Percentiles rank a stretch among this genome's conserved stretches.
phyloP scores from a whole-genome alignment of 2,113 vertebrate genomes.

The Scatophagus argus region DNA sequence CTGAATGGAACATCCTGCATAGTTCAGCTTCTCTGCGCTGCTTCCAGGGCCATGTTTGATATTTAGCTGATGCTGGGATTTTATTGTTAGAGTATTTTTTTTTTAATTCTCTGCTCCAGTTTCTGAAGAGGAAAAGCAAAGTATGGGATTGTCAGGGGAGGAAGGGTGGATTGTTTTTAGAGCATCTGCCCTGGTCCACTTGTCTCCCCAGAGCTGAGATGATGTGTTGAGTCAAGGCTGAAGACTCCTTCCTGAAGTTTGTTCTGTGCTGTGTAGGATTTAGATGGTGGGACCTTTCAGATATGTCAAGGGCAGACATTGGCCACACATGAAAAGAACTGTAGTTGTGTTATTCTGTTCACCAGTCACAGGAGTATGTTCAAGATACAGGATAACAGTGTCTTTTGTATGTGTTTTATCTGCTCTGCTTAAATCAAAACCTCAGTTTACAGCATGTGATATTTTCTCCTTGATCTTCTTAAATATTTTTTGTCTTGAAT shows the following conservation, averaged over 20 bases:
- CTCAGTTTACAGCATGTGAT: not conserved
- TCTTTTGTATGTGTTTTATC: not conserved
- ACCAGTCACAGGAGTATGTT: not conserved
- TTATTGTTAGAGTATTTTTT: conserved; percentile 42
- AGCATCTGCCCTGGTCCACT: conserved; percentile 53
- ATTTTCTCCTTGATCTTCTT: conserved; percentile 4
- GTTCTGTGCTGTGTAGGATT: conserved; percentile 32
- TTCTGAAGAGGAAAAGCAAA: conserved; percentile 42
- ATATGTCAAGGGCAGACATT: not conserved
- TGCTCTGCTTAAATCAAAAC: not conserved
- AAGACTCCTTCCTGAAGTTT: conserved; percentile 26
- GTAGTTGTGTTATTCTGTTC: not conserved
- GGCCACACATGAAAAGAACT: not conserved
- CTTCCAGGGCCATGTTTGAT: conserved; percentile 62
- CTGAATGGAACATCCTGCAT: conserved; percentile 62
- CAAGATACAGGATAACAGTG: not conserved
- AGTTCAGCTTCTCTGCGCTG: conserved; percentile 44
- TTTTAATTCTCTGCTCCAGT: conserved; percentile 30
- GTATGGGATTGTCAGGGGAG: conserved; percentile 31
- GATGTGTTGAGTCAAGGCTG: conserved; percentile 47
- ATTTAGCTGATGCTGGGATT: conserved; percentile 72
- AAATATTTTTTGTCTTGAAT: not conserved
- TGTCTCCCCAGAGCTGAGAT: conserved; percentile 53
- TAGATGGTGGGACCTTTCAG: conserved; percentile 13
- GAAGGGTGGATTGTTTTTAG: conserved; percentile 49